Base-by-base conservation (phyloP, 2,888 invertebrate species). In the Stenichneumon culpator region DNA sequence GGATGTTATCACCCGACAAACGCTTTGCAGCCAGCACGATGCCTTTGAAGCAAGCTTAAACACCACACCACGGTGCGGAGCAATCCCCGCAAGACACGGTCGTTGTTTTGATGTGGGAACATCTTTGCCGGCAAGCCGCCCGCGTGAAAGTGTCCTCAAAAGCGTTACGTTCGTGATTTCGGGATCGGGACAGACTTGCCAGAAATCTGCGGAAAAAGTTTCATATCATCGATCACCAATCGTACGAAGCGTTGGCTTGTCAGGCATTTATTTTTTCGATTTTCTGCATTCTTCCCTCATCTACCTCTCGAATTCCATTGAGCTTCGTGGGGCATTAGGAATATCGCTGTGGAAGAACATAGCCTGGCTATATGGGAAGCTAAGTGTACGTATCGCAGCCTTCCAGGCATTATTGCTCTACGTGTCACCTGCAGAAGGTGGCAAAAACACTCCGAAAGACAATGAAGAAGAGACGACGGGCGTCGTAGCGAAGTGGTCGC, bases 1-100 rank as follows among this genome's bases (percentile, higher is more conserved):
- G 90, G 90, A 91, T 91, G 90, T 92, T 93, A 92, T 92, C 92
- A 92, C 89, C 89, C 89, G 88, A 86, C 88, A 88, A 90, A 89
- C 89, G 90, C 90, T 92, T 92, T 90, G 89, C 89, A 87, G 90
- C 90, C 89, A 89, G 90, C 91, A 88, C 89, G 89, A 89, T 88
- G 89, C 89, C 89, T 91, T 90, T 87, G 88, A 89, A 88, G 87
- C 88, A 0, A 60, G 60, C 72, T 50, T 65, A n/a, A 57, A 69
- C 69, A 36, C 39, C 54, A 28, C 57, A 68, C 28, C 52, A 16
- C 19, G 28, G 54, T 32, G n/a, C 22, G 5, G n/a, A n/a, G 1
- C 22, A 36, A 67, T 52, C 25, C 6, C 25, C 19, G 22, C 6
- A 67, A 19, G 19, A 67, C 19, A 14, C 32, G n/a, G 2, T 65